Conservation (phyloP, 1,140 invertebrate genomes). For the Drosophila gunungcola region DNA sequence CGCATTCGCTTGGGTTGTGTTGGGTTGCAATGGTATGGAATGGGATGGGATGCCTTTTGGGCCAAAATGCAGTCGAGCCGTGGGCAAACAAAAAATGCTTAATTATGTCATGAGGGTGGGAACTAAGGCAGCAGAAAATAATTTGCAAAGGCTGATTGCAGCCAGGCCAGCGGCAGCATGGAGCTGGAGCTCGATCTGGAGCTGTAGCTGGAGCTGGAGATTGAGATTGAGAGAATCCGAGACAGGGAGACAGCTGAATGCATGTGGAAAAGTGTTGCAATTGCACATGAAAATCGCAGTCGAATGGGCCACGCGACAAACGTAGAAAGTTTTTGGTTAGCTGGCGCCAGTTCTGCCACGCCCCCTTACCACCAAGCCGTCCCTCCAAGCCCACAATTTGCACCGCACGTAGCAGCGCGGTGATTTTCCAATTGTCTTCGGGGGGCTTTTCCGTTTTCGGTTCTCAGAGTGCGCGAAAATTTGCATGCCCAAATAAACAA, state of each 20-base stretch:
- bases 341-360: slow-evolving; percentile 58
- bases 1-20: slow-evolving; percentile 39
- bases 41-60: slow-evolving; percentile 5
- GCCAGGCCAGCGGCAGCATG: slow-evolving; percentile 15
- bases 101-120: slow-evolving; percentile 85
- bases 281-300: slow-evolving; percentile 58
- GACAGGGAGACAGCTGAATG: slow-evolving; percentile 57
- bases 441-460: slow-evolving; percentile 68
- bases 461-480: slow-evolving; percentile 68
- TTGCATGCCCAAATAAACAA: slow-evolving; percentile 67
- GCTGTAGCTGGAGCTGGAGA: background rate
- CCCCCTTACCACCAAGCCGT: slow-evolving; percentile 23
- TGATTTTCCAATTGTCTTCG: slow-evolving; percentile 58
- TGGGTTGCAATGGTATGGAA: no score
- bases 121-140: slow-evolving; percentile 58
- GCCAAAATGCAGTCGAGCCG: slow-evolving; percentile 12
- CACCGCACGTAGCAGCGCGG: slow-evolving; percentile 37
- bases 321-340: slow-evolving; percentile 73
- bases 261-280: slow-evolving; percentile 81
- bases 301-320: slow-evolving; percentile 70
- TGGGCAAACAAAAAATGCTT: slow-evolving; percentile 56
- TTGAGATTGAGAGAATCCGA: slow-evolving; percentile 23
- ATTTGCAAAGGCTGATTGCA: slow-evolving; percentile 68
- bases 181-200: background rate
- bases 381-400: slow-evolving; percentile 27